These are phyloP conservation scores for Nematopogon swammerdamellus DNA, from an alignment of 2,888 invertebrate species.

Conservation along the genomic window DNA sequence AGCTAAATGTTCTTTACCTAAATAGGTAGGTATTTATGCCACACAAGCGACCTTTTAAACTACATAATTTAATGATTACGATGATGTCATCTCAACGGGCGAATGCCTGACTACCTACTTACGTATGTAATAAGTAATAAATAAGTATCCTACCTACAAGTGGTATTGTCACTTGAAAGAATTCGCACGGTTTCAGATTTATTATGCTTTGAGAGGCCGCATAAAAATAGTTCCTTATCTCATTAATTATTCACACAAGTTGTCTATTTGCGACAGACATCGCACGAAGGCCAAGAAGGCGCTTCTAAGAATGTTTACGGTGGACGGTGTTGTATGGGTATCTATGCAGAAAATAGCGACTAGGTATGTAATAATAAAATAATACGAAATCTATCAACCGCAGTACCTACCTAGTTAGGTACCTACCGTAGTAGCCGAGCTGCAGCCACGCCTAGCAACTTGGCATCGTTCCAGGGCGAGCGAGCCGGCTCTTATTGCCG, in stretches of 20 bases:
- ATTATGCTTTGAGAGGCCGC: background rate
- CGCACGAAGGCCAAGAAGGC: too few relatives aligned
- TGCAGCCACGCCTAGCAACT: background rate
- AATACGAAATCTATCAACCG: too few relatives aligned
- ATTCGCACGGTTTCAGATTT: background rate
- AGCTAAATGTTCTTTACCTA: too few relatives aligned
- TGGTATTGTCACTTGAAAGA: background rate
- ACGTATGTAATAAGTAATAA: background rate
- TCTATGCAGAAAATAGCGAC: too few relatives aligned
- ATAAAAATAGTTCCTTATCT: background rate
- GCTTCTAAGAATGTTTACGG: too few relatives aligned
- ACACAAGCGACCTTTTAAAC: background rate
- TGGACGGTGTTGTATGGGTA: too few relatives aligned
- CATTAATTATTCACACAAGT: background rate
- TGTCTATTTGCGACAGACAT: background rate
- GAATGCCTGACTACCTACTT: background rate
- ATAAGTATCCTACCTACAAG: background rate
- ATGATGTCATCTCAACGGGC: background rate
- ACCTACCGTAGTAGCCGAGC: too few relatives aligned
- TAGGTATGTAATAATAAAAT: too few relatives aligned
- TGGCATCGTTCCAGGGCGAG: background rate
- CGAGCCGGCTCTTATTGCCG: background rate
- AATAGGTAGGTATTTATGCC: too few relatives aligned
- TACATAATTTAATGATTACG: background rate
- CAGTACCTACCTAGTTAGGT: too few relatives aligned